A percentile compares a stretch with the other conserved stretches of the same genome.
Conservation (phyloP, 2,113 vertebrate genomes). For the Pogona vitticeps region DNA sequence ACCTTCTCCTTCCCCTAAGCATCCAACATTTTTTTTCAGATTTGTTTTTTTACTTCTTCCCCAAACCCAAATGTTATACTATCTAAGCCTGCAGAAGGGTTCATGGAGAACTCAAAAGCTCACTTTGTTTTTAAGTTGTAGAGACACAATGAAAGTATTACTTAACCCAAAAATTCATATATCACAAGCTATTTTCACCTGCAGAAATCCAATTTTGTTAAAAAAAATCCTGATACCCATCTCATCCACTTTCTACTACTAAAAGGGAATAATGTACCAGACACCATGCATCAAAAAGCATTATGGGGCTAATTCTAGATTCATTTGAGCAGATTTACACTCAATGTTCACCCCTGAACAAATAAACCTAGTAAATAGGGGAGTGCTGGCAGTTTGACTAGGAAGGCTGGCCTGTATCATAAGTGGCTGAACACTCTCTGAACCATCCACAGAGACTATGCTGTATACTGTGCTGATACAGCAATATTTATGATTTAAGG, state of each 20-base stretch:
- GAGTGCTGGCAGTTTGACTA: not conserved
- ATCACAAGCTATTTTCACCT: too few relatives aligned
- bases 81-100: too few relatives aligned
- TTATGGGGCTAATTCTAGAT: not conserved
- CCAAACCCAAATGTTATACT: too few relatives aligned
- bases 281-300: not conserved
- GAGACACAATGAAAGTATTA: too few relatives aligned
- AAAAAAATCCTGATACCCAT: not conserved
- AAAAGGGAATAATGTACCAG: not conserved
- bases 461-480: not conserved
- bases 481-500: conserved; percentile 29
- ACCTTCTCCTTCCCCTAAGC: not conserved
- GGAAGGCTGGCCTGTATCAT: fast-evolving
- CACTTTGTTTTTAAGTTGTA: too few relatives aligned
- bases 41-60: too few relatives aligned
- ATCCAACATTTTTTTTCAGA: not conserved
- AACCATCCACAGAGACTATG: not conserved
- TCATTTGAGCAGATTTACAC: not conserved
- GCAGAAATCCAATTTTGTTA: not conserved
- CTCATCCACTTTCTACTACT: not conserved
- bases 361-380: not conserved
- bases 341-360: not conserved
- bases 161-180: too few relatives aligned
- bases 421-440: not conserved
- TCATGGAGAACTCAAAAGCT: too few relatives aligned